Conservation (phyloP, 2,888 invertebrate genomes). For the Thereva unica region DNA sequence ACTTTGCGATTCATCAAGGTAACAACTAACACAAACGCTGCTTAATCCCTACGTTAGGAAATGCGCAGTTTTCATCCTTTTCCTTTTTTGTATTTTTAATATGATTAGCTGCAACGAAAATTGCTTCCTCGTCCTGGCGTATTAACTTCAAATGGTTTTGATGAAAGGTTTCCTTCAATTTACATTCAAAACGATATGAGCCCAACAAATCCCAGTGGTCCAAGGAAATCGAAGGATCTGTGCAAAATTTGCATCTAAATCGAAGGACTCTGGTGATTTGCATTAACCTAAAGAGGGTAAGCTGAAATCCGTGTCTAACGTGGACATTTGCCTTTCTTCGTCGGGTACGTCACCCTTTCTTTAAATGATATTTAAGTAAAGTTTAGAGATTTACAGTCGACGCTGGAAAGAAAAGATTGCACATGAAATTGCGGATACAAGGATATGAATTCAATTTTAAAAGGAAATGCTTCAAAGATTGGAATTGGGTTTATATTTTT, state of each 20-base stretch:
- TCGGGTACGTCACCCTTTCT: not conserved
- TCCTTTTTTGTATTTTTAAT: conserved; percentile 11
- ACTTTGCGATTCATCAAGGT: conserved; percentile 35
- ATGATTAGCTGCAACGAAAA: conserved; percentile 10
- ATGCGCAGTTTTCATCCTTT: not conserved
- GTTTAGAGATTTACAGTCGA: conserved; percentile 26
- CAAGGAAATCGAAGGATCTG: conserved; percentile 30
- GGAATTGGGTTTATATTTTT: too few relatives aligned
- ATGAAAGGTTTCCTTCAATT: conserved; percentile 22
- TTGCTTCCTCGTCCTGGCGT: not conserved
- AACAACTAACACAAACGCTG: conserved; percentile 9
- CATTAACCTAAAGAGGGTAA: conserved; percentile 28
- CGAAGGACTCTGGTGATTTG: conserved; percentile 47
- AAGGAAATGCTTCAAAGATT: too few relatives aligned
- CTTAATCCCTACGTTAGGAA: conserved; percentile 18
- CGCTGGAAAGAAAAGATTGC: not conserved
- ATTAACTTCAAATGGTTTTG: conserved; percentile 20
- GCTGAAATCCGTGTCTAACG: not conserved
- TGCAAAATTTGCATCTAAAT: conserved; percentile 59
- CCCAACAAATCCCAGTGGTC: conserved; percentile 24
- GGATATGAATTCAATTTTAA: too few relatives aligned
- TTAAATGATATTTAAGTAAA: conserved; percentile 8
- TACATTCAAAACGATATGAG: conserved; percentile 31
- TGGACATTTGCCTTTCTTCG: not conserved
- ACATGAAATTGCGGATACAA: too few relatives aligned